Percentiles rank a stretch among this genome's conserved stretches.
Evolutionary conservation across 2,797 vertebrate species (phyloP).

Genomic region (Xenopus petersii): DNA sequence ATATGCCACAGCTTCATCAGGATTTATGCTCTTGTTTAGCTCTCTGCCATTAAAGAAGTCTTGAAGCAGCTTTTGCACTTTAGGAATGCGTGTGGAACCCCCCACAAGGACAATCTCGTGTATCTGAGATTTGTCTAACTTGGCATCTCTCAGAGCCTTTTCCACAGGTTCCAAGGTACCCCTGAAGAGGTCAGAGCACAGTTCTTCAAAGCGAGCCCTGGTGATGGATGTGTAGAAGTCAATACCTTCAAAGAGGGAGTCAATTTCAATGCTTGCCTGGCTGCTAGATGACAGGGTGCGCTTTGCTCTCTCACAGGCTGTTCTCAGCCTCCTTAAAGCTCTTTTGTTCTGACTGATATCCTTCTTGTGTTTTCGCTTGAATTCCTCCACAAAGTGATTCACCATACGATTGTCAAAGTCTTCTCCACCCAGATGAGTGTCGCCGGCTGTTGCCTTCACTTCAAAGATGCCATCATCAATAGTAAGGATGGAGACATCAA

Average conservation of each 20-base stretch:
- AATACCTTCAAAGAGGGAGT: constrained; percentile 48
- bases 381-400: constrained; percentile 16
- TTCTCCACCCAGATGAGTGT: constrained; percentile 51
- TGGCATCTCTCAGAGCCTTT: constrained; percentile 40
- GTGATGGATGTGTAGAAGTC: constrained; percentile 44
- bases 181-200: constrained; percentile 49
- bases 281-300: constrained; percentile 17
- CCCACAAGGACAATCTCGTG: constrained; percentile 42
- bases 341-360: constrained; percentile 36
- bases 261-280: constrained; percentile 26
- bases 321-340: constrained; percentile 33
- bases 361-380: constrained; percentile 40
- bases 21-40: constrained; percentile 49
- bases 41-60: constrained; percentile 46
- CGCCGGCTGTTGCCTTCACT: constrained; percentile 48
- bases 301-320: constrained; percentile 16
- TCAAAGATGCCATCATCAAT: constrained; percentile 25
- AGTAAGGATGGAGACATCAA: constrained; percentile 32
- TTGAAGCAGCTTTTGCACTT: constrained; percentile 48
- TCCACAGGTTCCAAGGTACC: constrained; percentile 34
- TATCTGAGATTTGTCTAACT: constrained; percentile 45
- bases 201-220: constrained; percentile 28
- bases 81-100: constrained; percentile 48
- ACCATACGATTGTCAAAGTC: constrained; percentile 37
- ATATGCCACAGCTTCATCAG: constrained; percentile 45